These are phyloP conservation scores for Caenorhabditis sinica DNA, from an alignment of 2,888 invertebrate genomes.

Conservation along the genomic window DNA sequence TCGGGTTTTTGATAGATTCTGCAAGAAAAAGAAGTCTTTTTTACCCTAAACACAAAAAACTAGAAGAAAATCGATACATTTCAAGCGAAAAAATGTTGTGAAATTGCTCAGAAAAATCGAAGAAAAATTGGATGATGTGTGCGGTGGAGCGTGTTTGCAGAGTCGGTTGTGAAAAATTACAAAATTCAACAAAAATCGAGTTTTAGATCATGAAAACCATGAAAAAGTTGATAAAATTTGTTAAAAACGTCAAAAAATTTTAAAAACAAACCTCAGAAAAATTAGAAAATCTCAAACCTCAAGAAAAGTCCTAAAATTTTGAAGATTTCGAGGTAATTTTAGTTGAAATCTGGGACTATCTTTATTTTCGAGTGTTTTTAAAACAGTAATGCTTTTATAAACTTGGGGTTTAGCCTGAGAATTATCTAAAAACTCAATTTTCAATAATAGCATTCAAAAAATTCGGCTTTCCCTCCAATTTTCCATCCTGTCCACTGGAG, in stretches of 20 bases:
- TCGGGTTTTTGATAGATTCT: conserved; percentile 11
- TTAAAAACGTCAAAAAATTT: no score
- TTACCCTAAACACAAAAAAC: background rate
- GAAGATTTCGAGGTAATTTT: no score
- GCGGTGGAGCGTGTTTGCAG: conserved; percentile 38
- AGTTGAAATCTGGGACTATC: no score
- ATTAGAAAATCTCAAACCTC: no score
- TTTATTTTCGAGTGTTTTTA: no score
- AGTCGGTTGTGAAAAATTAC: background rate
- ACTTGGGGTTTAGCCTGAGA: background rate
- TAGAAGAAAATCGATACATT: background rate
- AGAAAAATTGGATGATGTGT: conserved; percentile 6
- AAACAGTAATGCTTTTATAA: background rate
- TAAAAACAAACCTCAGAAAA: no score
- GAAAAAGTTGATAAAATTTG: background rate
- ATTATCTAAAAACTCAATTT: background rate
- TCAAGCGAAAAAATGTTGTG: background rate
- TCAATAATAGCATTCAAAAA: background rate
- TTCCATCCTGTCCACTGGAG: background rate
- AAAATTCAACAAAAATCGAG: background rate
- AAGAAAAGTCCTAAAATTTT: no score
- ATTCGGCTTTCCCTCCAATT: conserved; percentile 4
- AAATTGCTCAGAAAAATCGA: conserved; percentile 20
- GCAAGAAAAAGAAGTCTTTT: background rate
- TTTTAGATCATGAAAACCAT: background rate